Conservation (phyloP, 2,113 vertebrate species). For the Panurus biarmicus region DNA sequence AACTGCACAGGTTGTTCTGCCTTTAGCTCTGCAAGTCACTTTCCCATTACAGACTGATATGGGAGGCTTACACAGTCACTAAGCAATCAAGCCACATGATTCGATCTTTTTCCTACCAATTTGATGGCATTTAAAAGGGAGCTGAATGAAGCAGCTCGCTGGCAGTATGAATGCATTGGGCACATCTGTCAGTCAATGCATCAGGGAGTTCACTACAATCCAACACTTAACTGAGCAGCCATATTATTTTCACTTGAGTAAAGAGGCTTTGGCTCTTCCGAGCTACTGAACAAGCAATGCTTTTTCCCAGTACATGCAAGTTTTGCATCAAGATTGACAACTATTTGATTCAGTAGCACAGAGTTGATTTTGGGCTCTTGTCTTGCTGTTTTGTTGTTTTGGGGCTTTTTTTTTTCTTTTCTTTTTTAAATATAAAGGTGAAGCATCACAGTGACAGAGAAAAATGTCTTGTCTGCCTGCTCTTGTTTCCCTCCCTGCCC, state of each 20-base stretch:
- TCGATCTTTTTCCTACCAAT: neutral
- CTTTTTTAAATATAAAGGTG: neutral
- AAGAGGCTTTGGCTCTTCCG: neutral
- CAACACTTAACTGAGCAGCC: conserved; percentile 41
- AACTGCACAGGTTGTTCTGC: neutral
- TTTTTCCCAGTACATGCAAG: neutral
- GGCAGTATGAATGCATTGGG: neutral
- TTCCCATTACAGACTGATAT: neutral
- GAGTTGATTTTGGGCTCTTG: neutral
- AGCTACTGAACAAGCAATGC: neutral
- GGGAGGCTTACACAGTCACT: neutral
- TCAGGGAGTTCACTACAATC: neutral
- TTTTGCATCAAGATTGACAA: neutral
- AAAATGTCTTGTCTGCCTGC: fast-evolving
- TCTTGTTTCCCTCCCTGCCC: neutral
- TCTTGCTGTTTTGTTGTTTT: neutral
- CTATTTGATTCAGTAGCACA: neutral
- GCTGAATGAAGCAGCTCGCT: neutral
- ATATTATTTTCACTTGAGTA: conserved; percentile 41
- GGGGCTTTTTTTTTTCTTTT: too few species aligned
- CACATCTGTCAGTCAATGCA: conserved; percentile 32
- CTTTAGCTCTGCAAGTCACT: neutral
- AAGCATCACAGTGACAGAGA: neutral
- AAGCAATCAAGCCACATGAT: neutral
- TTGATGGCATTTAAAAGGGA: neutral